These are phyloP conservation scores for Lottia scabra DNA, from an alignment of 2,888 invertebrate species.

Conservation along the genomic window DNA sequence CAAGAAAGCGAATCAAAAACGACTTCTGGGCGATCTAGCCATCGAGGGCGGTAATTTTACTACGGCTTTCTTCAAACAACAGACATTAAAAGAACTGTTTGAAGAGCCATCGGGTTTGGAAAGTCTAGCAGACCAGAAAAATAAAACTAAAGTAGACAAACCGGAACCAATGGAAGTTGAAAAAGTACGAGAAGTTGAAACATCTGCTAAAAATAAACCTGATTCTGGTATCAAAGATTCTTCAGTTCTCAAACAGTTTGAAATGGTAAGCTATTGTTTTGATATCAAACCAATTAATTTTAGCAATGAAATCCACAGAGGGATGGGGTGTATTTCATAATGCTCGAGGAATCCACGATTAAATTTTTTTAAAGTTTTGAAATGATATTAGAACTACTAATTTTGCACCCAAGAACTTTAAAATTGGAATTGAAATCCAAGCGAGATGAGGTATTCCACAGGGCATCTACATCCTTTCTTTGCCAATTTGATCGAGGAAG, in stretches of 20 bases:
- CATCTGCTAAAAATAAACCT: constrained; percentile 17
- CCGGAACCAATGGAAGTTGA: constrained; percentile 21
- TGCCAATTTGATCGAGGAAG: too few species aligned
- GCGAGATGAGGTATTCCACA: too few species aligned
- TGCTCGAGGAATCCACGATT: background rate
- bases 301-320: background rate
- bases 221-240: constrained; percentile 34
- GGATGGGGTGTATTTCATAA: too few species aligned
- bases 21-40: constrained; percentile 93
- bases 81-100: constrained; percentile 94
- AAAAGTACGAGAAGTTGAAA: constrained; percentile 11
- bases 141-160: constrained; percentile 53
- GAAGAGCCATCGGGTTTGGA: constrained; percentile 73
- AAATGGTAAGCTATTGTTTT: constrained; percentile 57
- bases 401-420: too few species aligned
- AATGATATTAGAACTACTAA: too few species aligned
- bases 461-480: too few species aligned
- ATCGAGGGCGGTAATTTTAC: constrained; percentile 99
- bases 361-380: background rate
- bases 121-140: constrained; percentile 75
- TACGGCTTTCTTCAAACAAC: constrained; percentile 93
- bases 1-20: constrained; percentile 98
- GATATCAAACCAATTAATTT: background rate
- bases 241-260: constrained; percentile 61
- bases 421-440: too few species aligned